Percentiles rank a stretch among this genome's conserved stretches.
Conservation (phyloP, 1,140 invertebrate genomes). For the Pachypeltis micranthus region DNA sequence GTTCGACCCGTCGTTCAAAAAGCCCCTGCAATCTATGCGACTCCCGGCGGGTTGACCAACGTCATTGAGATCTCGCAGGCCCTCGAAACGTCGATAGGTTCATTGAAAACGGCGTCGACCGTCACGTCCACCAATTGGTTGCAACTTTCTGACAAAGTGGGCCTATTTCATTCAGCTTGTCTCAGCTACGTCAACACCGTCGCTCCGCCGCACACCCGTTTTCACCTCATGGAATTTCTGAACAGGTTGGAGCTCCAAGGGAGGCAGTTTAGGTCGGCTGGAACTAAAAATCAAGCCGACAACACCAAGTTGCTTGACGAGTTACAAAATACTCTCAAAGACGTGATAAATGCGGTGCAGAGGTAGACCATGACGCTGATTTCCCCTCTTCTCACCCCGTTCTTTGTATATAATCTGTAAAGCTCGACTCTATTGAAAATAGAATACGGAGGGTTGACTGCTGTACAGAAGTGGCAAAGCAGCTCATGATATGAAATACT, state of each 20-base stretch:
- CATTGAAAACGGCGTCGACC: conserved; percentile 44
- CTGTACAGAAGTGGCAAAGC: neutral
- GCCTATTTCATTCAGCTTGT: conserved; percentile 63
- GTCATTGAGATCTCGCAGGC: conserved; percentile 56
- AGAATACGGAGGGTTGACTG: neutral
- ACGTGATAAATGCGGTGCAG: conserved; percentile 49
- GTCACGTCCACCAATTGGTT: conserved; percentile 56
- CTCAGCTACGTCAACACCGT: conserved; percentile 54
- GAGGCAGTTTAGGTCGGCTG: conserved; percentile 56
- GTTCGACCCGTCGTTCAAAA: conserved; percentile 36
- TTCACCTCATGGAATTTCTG: conserved; percentile 77
- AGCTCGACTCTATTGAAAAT: conserved; percentile 8
- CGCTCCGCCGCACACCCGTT: conserved; percentile 73
- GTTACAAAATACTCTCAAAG: conserved; percentile 65
- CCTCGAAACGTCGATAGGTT: conserved; percentile 51
- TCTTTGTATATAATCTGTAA: neutral
- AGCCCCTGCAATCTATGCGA: conserved; percentile 48
- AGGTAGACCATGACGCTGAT: conserved; percentile 1
- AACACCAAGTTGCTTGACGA: conserved; percentile 55
- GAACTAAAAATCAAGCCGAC: conserved; percentile 53
- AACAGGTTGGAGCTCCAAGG: conserved; percentile 68
- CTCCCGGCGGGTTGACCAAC: conserved; percentile 41
- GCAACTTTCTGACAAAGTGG: conserved; percentile 74
- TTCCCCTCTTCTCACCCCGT: neutral
- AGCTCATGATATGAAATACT: neutral